Evolutionary conservation across 2,888 invertebrate species (phyloP).

Genomic region (Morinoia aosen): DNA sequence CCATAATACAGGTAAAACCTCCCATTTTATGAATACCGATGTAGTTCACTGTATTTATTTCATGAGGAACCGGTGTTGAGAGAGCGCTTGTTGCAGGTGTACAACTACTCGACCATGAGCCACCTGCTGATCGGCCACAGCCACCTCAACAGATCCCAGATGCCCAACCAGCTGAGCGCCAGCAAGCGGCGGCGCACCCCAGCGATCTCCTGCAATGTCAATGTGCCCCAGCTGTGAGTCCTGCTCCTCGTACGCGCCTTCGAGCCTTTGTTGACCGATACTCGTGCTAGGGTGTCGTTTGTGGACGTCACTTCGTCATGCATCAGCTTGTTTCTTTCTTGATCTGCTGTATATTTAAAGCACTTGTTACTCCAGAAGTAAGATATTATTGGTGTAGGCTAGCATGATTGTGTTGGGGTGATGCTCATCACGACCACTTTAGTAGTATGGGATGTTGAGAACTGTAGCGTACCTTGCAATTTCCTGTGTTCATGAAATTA

Average conservation of each 20-base stretch:
- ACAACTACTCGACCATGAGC: conserved; percentile 70
- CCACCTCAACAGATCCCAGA: conserved; percentile 83
- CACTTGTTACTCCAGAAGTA: neutral
- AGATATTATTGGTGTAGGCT: neutral
- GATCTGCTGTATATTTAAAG: too few relatives aligned
- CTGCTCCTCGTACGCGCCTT: neutral
- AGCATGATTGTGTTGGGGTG: neutral
- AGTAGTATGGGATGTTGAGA: neutral
- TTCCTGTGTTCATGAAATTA: neutral
- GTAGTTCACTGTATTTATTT: neutral
- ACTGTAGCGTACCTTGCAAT: neutral
- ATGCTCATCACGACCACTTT: neutral
- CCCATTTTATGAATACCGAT: neutral
- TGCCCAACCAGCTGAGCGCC: conserved; percentile 47
- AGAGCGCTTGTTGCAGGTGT: conserved; percentile 69
- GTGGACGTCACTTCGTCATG: neutral
- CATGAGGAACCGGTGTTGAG: too few relatives aligned
- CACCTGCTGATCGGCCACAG: conserved; percentile 83
- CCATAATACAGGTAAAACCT: neutral
- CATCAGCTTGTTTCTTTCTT: neutral
- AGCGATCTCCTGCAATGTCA: conserved; percentile 77
- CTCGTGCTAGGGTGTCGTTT: neutral
- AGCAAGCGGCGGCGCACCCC: conserved; percentile 59
- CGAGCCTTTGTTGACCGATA: neutral
- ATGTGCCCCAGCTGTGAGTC: conserved; percentile 84